Conservation (phyloP, 2,797 vertebrate genomes). For the Esox masquinongy region DNA sequence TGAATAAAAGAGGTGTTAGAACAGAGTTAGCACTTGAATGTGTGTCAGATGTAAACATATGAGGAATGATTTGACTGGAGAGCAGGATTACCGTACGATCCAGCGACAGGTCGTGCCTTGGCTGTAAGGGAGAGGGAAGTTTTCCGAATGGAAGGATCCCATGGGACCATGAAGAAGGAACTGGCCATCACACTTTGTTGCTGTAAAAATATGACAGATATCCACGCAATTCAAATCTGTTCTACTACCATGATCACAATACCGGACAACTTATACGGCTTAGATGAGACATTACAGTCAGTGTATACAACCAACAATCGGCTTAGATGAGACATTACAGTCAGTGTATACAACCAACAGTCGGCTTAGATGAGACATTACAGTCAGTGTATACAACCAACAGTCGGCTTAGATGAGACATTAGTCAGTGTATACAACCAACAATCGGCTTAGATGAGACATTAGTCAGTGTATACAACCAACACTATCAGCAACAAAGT, state of each 20-base stretch:
- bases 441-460: no score
- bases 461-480: no score
- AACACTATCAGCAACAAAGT: no score
- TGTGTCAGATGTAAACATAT: not conserved
- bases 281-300: no score
- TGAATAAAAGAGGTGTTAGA: not conserved
- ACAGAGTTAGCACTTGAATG: not conserved
- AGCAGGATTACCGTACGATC: slow-evolving; percentile 82
- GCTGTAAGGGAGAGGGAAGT: slow-evolving; percentile 70
- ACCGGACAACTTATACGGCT: not conserved
- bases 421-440: no score
- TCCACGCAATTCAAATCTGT: not conserved
- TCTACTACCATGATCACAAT: not conserved
- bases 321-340: no score
- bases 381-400: no score
- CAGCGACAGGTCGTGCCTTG: slow-evolving; percentile 77
- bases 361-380: no score
- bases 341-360: no score
- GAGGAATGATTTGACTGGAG: not conserved
- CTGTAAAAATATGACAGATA: slow-evolving; percentile 69
- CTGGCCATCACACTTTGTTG: slow-evolving; percentile 84
- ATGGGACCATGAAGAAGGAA: slow-evolving; percentile 77
- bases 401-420: no score
- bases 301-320: no score
- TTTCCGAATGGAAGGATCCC: slow-evolving; percentile 82